Base-by-base conservation (phyloP, 2,888 invertebrate genomes). In the Incurvaria masculella region DNA sequence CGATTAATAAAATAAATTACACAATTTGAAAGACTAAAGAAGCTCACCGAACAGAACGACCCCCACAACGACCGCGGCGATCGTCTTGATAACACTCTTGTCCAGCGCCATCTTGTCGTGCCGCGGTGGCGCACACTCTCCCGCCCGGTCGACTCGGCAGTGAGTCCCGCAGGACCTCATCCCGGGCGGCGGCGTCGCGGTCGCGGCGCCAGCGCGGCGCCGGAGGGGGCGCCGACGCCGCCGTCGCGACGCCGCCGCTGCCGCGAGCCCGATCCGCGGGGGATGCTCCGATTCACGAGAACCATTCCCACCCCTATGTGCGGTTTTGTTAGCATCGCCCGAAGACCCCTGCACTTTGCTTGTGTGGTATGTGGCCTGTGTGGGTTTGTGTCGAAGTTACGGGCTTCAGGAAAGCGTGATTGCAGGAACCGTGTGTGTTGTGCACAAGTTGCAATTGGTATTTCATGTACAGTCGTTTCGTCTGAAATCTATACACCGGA, bases 61-160 rank as follows among this genome's bases (percentile, higher is more conserved):
- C 1, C 62, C 58, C n/a, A 68, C 65, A 17, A 62, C 50, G 2
- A 72, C 68, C 16, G 69, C 65, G 46, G 64, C 59, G 27, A 75
- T 67, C 38, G 75, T 74, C 55, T 74, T 75, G 49, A 75, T 58
- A 2, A 75, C 75, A 2, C 68, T 58, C 47, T 73, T 75, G 49
- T 78, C 75, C 44, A 73, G 57, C 4, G 70, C 74, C 75, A 75
- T 76, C 47, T 43, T 57, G 47, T 45, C 44, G 38, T 17, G n/a
- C 10, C 33, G n/a, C 39, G 45, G 26, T 2, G 21, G 43, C 43
- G 21, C 2, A n/a, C 16, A 5, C 19, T 21, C 43, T 11, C 17
- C 38, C 14, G 27, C 21, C 14, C 16, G 26, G 26, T 42, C 19
- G 27, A 1, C 26, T 16, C 42, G 46, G 21, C 26, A 16, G 27